A percentile compares a stretch with the other conserved stretches of the same genome.
These are phyloP conservation scores for Gnatocerus cornutus DNA, from an alignment of 2,888 invertebrate genomes.

Conservation along the genomic window DNA sequence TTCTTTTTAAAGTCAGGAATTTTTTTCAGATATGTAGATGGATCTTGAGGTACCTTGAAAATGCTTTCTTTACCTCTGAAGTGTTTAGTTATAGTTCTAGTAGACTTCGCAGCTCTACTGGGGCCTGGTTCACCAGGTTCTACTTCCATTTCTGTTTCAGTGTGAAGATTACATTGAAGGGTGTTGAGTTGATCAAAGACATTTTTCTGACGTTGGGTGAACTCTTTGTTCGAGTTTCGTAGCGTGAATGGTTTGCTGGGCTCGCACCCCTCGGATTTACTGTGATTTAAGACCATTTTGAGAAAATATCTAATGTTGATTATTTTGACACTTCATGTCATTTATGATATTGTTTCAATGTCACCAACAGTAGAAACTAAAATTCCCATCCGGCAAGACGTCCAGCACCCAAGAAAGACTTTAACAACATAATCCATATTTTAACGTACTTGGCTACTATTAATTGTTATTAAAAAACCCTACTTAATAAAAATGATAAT, in stretches of 20 bases:
- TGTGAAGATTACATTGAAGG: slow-evolving; percentile 72
- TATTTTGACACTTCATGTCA: too few species aligned
- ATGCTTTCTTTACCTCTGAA: slow-evolving; percentile 85
- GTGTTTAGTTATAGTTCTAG: slow-evolving; percentile 74
- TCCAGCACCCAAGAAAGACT: too few species aligned
- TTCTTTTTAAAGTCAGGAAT: slow-evolving; percentile 78
- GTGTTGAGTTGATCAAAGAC: slow-evolving; percentile 80
- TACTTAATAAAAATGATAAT: too few species aligned
- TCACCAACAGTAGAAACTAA: too few species aligned
- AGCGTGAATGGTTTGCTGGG: slow-evolving; percentile 27
- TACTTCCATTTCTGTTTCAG: slow-evolving; percentile 55
- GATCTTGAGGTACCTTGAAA: slow-evolving; percentile 83
- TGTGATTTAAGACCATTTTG: slow-evolving; percentile 1
- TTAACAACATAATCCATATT: too few species aligned
- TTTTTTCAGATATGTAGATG: slow-evolving; percentile 70
- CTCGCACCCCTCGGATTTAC: not conserved
- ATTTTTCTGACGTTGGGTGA: slow-evolving; percentile 77
- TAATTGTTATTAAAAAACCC: too few species aligned
- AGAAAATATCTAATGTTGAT: not conserved
- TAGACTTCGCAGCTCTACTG: slow-evolving; percentile 63
- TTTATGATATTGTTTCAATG: too few species aligned
- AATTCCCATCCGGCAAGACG: too few species aligned
- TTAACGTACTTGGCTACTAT: too few species aligned
- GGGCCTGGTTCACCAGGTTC: slow-evolving; percentile 46
- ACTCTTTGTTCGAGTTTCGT: slow-evolving; percentile 63